phyloP scores from a whole-genome alignment of 53 echinoderm and acorn worm genomes.

The Patiria pectinifera region DNA sequence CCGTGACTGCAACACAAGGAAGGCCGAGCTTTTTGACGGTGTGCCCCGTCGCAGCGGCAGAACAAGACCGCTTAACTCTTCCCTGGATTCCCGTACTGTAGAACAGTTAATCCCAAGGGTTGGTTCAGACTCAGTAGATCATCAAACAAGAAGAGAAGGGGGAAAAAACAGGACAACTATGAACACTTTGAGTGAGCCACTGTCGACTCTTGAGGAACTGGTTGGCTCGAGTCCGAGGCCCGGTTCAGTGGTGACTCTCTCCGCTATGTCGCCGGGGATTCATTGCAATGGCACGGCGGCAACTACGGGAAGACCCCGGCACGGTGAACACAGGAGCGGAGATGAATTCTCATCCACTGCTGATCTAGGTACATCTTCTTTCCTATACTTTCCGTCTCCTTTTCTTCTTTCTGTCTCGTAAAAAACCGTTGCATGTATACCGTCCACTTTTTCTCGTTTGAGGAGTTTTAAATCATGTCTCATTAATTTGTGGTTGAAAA shows the following conservation, averaged over 20 bases:
- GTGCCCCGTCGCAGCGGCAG: background rate
- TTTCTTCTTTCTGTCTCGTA: background rate
- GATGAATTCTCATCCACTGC: conserved; percentile 45
- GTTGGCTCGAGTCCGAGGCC: conserved; percentile 60
- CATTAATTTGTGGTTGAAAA: too few relatives aligned
- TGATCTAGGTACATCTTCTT: conserved; percentile 27
- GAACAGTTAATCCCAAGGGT: background rate
- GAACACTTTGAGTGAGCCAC: conserved; percentile 62
- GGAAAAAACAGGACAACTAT: background rate
- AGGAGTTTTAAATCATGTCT: background rate
- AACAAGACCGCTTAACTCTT: background rate
- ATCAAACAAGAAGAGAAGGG: too few relatives aligned
- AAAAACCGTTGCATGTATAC: background rate
- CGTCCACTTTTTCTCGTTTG: background rate
- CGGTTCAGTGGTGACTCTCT: conserved; percentile 45
- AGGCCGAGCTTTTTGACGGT: background rate
- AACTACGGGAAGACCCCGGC: conserved; percentile 35
- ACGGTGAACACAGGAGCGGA: conserved; percentile 11
- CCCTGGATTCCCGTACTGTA: background rate
- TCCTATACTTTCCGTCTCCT: too few relatives aligned
- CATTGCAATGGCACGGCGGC: conserved; percentile 67
- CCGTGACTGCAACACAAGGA: background rate
- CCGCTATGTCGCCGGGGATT: conserved; percentile 61
- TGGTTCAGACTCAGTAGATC: background rate
- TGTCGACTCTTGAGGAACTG: conserved; percentile 65